phyloP scores from a whole-genome alignment of 2,888 invertebrate genomes.

The Anthophora plumipes region DNA sequence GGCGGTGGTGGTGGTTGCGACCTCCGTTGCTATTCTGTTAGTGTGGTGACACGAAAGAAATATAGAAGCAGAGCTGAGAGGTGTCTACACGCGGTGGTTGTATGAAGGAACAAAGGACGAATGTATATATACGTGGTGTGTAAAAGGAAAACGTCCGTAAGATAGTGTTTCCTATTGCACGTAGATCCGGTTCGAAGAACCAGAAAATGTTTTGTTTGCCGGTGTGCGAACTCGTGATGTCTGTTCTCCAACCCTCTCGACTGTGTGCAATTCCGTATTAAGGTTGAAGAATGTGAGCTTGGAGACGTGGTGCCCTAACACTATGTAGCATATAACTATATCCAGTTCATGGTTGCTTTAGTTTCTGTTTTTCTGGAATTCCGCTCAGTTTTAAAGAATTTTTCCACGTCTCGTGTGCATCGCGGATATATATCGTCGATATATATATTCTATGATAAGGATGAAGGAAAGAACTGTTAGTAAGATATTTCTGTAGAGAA shows the following conservation, averaged over 20 bases:
- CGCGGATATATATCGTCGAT: not conserved
- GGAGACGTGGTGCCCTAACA: not conserved
- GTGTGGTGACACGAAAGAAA: constrained; percentile 27
- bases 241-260: no score
- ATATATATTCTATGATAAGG: not conserved
- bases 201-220: constrained; percentile 16
- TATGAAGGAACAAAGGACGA: not conserved
- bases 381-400: not conserved
- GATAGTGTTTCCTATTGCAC: not conserved
- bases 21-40: not conserved
- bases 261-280: not conserved
- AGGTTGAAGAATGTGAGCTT: not conserved
- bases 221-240: not conserved
- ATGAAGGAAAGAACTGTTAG: not conserved
- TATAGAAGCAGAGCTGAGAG: not conserved
- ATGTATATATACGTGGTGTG: not conserved
- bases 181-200: not conserved
- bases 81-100: not conserved
- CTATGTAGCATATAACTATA: not conserved
- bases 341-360: not conserved
- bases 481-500: no score
- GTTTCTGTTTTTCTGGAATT: not conserved
- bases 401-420: not conserved
- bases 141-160: constrained; percentile 8
- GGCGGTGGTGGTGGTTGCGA: no score